Percentiles rank a stretch among this genome's conserved stretches.
phyloP scores from a whole-genome alignment of 1,140 invertebrate species.

The Dendroctonus valens region DNA sequence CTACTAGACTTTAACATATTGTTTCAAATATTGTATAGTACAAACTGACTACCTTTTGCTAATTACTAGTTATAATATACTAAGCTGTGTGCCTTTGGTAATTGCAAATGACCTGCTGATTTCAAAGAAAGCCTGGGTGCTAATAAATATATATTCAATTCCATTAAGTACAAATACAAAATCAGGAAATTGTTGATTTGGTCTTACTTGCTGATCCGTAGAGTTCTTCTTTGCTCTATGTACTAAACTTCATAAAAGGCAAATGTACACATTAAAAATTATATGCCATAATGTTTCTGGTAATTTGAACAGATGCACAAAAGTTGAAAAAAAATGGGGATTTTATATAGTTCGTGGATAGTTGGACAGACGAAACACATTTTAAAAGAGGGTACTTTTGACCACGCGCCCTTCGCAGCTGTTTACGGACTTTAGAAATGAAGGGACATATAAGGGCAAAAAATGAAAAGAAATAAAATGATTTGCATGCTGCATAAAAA shows the following conservation, averaged over 20 bases:
- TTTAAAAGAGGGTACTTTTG: slow-evolving; percentile 29
- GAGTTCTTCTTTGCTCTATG: background rate
- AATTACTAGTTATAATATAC: slow-evolving; percentile 52
- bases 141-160: slow-evolving; percentile 47
- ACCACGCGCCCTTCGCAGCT: slow-evolving; percentile 27
- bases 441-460: slow-evolving; percentile 21
- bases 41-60: slow-evolving; percentile 51
- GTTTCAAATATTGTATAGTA: slow-evolving; percentile 50
- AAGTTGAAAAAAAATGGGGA: slow-evolving; percentile 23
- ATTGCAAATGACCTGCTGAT: slow-evolving; percentile 52
- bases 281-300: background rate
- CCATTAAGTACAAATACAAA: slow-evolving; percentile 38
- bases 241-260: background rate
- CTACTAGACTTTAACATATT: slow-evolving; percentile 36
- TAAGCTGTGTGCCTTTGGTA: slow-evolving; percentile 52
- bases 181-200: too few relatives aligned
- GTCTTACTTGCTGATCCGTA: too few relatives aligned
- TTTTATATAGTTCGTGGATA: slow-evolving; percentile 21
- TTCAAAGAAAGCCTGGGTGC: slow-evolving; percentile 49
- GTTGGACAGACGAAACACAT: slow-evolving; percentile 14
- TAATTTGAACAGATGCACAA: slow-evolving; percentile 28
- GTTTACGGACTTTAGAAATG: slow-evolving; percentile 29
- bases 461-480: slow-evolving; percentile 12
- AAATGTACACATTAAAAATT: slow-evolving; percentile 2
- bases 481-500: slow-evolving; percentile 19